Conservation (phyloP, 2,797 vertebrate genomes). For the Octomys mimax region DNA sequence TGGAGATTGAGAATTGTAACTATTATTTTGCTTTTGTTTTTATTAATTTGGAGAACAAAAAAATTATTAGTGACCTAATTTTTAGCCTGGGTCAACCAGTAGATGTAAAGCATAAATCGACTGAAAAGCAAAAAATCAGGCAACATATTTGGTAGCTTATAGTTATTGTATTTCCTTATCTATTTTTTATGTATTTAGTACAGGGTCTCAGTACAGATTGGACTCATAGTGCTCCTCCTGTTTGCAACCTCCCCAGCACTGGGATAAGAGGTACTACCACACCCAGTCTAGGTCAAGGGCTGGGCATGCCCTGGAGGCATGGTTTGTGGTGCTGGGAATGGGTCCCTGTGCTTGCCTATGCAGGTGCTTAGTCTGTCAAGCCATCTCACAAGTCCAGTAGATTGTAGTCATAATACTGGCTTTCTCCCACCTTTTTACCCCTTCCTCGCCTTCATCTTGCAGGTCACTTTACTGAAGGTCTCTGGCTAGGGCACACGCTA, state of each 20-base stretch:
- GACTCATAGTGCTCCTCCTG: no score
- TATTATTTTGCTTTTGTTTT: background rate
- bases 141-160: background rate
- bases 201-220: no score
- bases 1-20: background rate
- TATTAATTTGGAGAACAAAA: conserved; percentile 9
- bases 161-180: no score
- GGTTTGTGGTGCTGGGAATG: no score
- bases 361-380: no score
- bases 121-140: background rate
- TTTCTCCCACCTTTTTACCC: background rate
- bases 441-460: fast-evolving
- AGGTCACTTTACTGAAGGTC: background rate
- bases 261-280: no score
- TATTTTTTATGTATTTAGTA: no score
- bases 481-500: background rate
- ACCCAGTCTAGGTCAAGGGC: no score
- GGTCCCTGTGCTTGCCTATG: no score
- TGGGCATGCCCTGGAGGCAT: no score
- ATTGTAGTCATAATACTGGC: background rate
- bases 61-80: background rate
- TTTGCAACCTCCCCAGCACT: no score
- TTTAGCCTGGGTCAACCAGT: background rate
- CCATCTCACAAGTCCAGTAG: no score
- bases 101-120: background rate